Evolutionary conservation across 2,888 invertebrate species (phyloP).

Genomic region (Epinotia demarniana): DNA sequence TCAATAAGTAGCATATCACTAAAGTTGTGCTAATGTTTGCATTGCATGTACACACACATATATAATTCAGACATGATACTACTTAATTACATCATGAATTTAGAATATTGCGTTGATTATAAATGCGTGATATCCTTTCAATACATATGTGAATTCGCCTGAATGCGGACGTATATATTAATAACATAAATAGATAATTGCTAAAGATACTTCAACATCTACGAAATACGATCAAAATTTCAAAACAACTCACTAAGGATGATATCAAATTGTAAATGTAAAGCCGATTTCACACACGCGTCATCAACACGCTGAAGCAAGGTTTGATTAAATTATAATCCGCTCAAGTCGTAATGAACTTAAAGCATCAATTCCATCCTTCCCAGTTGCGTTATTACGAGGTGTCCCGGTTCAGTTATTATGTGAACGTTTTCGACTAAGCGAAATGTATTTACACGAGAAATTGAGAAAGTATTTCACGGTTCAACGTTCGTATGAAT

Average conservation of each 20-base stretch:
- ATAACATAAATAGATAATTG: not conserved
- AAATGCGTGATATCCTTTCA: not conserved
- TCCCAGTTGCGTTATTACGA: conserved; percentile 6
- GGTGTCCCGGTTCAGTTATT: not conserved
- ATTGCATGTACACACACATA: not conserved
- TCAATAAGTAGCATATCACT: not conserved
- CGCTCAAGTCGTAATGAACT: conserved; percentile 11
- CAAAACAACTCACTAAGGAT: not conserved
- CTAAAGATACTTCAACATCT: not conserved
- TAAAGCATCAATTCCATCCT: conserved; percentile 12
- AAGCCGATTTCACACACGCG: conserved; percentile 9
- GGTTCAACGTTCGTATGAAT: not conserved
- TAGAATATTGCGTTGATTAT: not conserved
- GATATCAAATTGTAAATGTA: not conserved
- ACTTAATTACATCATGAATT: not conserved
- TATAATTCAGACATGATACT: not conserved
- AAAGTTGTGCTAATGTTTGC: not conserved
- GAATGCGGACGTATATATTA: not conserved
- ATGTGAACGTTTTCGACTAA: not conserved
- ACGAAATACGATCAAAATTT: not conserved
- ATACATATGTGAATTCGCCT: not conserved
- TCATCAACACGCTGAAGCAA: conserved; percentile 4
- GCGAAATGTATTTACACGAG: not conserved
- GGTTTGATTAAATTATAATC: conserved; percentile 10
- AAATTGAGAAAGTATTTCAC: conserved; percentile 2